These are phyloP conservation scores for Triplophysa dalaica DNA, from an alignment of 2,113 vertebrate genomes.

Conservation along the genomic window DNA sequence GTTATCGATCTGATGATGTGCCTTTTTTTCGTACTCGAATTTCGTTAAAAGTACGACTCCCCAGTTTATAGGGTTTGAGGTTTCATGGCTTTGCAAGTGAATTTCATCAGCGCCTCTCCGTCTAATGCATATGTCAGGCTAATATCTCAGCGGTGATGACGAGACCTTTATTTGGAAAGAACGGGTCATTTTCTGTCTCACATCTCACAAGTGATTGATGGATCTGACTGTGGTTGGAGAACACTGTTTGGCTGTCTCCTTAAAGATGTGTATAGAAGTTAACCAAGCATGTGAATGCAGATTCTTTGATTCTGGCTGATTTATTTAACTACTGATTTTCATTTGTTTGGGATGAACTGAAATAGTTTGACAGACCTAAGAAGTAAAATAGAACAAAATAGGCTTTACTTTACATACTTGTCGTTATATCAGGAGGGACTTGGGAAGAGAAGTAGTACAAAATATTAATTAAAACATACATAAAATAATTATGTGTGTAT, in stretches of 20 bases:
- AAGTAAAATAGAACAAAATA: not conserved
- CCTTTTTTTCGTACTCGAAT: not conserved
- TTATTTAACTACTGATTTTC: not conserved
- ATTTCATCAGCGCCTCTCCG: conserved; percentile 27
- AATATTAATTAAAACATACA: no score
- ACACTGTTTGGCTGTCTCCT: not conserved
- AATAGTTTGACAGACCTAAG: not conserved
- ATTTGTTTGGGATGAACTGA: not conserved
- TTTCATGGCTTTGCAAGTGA: conserved; percentile 35
- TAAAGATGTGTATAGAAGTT: not conserved
- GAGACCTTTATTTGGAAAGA: conserved; percentile 36
- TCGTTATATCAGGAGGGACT: no score
- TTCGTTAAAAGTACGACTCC: conserved; percentile 22
- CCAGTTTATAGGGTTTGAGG: conserved; percentile 28
- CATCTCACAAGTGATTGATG: conserved; percentile 21
- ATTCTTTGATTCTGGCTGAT: not conserved
- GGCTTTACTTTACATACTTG: no score
- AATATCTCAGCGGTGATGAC: conserved; percentile 26
- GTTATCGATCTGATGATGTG: conserved; percentile 19
- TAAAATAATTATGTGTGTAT: no score
- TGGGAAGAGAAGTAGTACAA: no score
- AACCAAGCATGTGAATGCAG: not conserved
- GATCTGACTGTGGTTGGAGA: conserved; percentile 13
- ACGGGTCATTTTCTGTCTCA: conserved; percentile 20
- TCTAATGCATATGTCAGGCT: conserved; percentile 29